Base-by-base conservation (phyloP, 2,797 vertebrate species). In the Acanthopagrus latus region DNA sequence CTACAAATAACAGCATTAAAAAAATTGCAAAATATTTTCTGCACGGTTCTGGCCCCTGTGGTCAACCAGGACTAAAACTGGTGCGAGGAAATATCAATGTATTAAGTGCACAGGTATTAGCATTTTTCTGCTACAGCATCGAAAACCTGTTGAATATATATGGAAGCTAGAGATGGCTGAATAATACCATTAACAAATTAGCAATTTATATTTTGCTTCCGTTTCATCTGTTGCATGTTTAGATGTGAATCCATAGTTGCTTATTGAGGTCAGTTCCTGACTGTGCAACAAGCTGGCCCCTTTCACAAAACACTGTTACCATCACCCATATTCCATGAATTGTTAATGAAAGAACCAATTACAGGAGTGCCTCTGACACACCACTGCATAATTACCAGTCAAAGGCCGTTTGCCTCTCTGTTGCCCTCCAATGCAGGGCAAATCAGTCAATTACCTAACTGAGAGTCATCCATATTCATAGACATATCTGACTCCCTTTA, bases 291-390 rank as follows among this genome's bases (percentile, higher is more conserved):
- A 69, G 83, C 82, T 73, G 64, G 74, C 81, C 79, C 86, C 80
- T 83, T 76, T 74, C 75, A 84, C 84, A 84, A 89, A 91, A 86
- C 82, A 48, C 56, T 57, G 83, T 64, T 80, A 72, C 80, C 80
- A 74, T 84, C 84, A 84, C 74, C 82, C 86, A 76, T 84, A 87
- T 87, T 89, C 79, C 78, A 90, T 92, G 91, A 92, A 93, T 91
- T 89, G 89, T 92, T 94, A 95, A 95, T 93, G 91, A 94, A 92
- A 84, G 88, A 92, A 90, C 85, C 90, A 95, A 95, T 95, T 93
- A 94, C 89, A 89, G 84, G 80, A 86, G 88, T 80, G 86, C 87
- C 90, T 90, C 88, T 87, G 90, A 94, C 92, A 93, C 89, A 81
- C 86, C 76, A 56, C 89, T 66, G 91, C 90, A 91, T 95, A 94